Evolutionary conservation across 2,888 invertebrate genomes (phyloP), one percentile per base, ranked within the genome.

Genomic region (Cheilosia vernalis): DNA sequence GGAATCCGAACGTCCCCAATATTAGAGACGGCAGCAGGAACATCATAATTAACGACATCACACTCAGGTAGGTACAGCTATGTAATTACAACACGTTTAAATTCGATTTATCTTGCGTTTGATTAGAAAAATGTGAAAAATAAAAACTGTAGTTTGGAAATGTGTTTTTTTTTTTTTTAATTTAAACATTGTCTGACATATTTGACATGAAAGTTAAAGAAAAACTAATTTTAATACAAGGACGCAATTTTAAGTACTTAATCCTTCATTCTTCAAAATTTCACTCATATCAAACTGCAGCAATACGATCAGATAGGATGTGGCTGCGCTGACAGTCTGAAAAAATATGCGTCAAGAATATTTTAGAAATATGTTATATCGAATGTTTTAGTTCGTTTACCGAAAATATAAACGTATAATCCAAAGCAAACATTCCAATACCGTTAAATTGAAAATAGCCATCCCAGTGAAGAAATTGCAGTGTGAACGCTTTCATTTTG

Each of bases 351-450:
- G 9, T 24, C n/a, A 19, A 19, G 7, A 19, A 27, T 69, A 24
- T 13, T 2, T 19, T 1, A 51, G 5, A 21, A 47, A 19, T 13
- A 51, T 42, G 27, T 30, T 9, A 2, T 30, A 56, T n/a, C 10
- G 19, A 44, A 10, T n/a, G 15, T 13, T 3, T 1, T 27, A 15
- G 2, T 51, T 24, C 5, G 5, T 89, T 89, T 77, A 92, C 92
- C 87, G 92, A 92, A 88, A 92, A 92, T 81, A 92, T 92, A 58
- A 92, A 92, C 0, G 92, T 92, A 24, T 92, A 92, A 84, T 92
- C 92, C 87, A 92, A 86, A 6, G 89, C 88, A 87, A 92, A 92
- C 42, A 92, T 82, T 7, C 92, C 92, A 40, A 92, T 89, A 30
- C 91, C 92, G 87, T 92, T 92, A 66, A 91, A 92, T 66, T 91